Evolutionary conservation across 2,797 vertebrate species (phyloP).

Genomic region (Acomys russatus): DNA sequence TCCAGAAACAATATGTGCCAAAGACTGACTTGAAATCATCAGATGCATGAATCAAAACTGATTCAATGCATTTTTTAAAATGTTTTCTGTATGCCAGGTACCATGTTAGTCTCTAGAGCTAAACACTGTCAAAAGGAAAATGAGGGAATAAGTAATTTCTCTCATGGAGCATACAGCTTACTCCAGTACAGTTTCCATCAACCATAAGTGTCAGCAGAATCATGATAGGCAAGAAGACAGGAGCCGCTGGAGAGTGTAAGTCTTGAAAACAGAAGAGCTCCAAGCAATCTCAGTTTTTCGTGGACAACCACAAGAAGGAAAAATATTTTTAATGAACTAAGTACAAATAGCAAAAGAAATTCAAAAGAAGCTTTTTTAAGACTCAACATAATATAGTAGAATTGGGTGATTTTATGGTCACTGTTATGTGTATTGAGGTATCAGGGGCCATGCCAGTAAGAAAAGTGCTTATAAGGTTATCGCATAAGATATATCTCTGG

Average conservation of each 20-base stretch:
- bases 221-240: not conserved
- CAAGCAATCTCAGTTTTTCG: not conserved
- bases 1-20: slow-evolving; percentile 6
- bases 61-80: slow-evolving; percentile 2
- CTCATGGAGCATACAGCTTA: not conserved
- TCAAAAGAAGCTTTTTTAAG: not conserved
- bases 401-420: not conserved
- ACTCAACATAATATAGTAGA: not conserved
- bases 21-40: not conserved
- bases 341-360: not conserved
- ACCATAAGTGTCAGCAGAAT: not conserved
- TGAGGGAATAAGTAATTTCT: not conserved
- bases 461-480: slow-evolving; percentile 13
- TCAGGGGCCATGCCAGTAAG: not conserved
- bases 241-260: not conserved
- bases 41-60: slow-evolving; percentile 27
- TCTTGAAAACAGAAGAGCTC: not conserved
- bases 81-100: not conserved
- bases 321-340: slow-evolving; percentile 42
- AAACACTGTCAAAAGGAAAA: not conserved
- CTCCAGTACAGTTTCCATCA: not conserved
- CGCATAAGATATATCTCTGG: not conserved
- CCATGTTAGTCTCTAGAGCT: not conserved
- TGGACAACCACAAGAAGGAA: not conserved
- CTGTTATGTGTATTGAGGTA: not conserved